Conservation (phyloP, 2,888 invertebrate species). For the Aplocera efformata region DNA sequence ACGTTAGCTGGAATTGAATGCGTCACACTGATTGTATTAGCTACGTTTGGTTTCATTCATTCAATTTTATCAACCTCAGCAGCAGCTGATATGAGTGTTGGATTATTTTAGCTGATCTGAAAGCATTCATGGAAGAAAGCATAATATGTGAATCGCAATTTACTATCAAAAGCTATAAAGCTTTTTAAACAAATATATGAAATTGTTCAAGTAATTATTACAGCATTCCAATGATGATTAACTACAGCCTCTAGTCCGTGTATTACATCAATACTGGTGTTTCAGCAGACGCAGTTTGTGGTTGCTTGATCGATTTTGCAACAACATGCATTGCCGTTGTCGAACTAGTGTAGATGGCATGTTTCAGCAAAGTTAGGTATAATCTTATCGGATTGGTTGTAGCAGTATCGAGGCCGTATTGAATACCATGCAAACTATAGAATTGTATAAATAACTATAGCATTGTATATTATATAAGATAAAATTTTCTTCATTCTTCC, state of each 20-base stretch:
- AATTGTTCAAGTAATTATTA: neutral
- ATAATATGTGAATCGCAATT: too few species aligned
- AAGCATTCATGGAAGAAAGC: too few species aligned
- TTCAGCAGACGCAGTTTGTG: slow-evolving; percentile 19
- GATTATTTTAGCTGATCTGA: too few species aligned
- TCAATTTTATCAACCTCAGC: neutral
- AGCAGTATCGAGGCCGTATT: too few species aligned
- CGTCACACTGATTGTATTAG: slow-evolving; percentile 2
- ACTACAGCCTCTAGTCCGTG: neutral
- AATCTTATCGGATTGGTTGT: neutral
- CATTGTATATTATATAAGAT: too few species aligned
- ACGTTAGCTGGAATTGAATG: slow-evolving; percentile 6
- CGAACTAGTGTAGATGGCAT: slow-evolving; percentile 16
- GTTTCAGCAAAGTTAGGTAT: slow-evolving; percentile 5
- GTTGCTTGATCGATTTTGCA: slow-evolving; percentile 22
- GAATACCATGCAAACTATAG: too few species aligned
- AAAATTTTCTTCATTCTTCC: too few species aligned
- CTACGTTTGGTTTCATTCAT: neutral
- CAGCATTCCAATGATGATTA: neutral
- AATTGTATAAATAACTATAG: too few species aligned
- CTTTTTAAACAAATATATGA: too few species aligned
- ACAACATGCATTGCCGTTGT: slow-evolving; percentile 21
- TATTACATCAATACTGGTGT: slow-evolving; percentile 13
- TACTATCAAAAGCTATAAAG: too few species aligned
- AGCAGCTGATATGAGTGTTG: too few species aligned